Evolutionary conservation across 2,888 invertebrate genomes (phyloP).

Genomic region (Dioctria rufipes): DNA sequence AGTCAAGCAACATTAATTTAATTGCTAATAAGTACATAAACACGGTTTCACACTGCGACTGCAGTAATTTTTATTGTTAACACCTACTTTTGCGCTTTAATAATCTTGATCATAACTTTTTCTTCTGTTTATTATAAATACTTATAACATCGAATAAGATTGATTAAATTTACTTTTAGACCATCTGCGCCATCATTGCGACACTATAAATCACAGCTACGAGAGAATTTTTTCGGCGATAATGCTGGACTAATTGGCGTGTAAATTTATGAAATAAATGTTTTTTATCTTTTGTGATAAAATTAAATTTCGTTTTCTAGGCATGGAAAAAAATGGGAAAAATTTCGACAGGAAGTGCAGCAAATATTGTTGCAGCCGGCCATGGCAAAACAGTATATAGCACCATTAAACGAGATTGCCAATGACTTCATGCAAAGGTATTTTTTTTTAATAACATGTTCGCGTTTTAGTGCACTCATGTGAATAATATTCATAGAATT

Average conservation of each 20-base stretch:
- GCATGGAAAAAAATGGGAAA: constrained; percentile 90
- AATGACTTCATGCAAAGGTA: constrained; percentile 82
- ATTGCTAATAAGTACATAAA: too few species aligned
- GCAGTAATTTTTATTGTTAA: too few species aligned
- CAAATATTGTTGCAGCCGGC: constrained; percentile 86
- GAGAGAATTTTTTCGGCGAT: constrained; percentile 80
- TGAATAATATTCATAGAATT: constrained; percentile 72
- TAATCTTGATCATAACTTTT: too few species aligned
- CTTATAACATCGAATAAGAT: too few species aligned
- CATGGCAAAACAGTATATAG: constrained; percentile 83
- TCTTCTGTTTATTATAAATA: too few species aligned
- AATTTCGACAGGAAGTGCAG: constrained; percentile 86
- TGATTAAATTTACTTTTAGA: constrained; percentile 61
- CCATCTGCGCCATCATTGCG: constrained; percentile 82
- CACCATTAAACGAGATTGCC: constrained; percentile 82
- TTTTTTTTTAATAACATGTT: constrained; percentile 16
- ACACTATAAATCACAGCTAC: constrained; percentile 80
- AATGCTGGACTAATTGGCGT: constrained; percentile 83
- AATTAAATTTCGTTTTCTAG: constrained; percentile 71
- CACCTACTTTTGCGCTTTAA: too few species aligned
- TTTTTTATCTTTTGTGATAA: constrained; percentile 27
- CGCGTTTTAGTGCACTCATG: constrained; percentile 30
- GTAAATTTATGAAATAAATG: constrained; percentile 72
- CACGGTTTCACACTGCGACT: too few species aligned
- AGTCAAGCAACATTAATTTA: too few species aligned